phyloP scores from a whole-genome alignment of 2,113 vertebrate genomes.

The Ceyx margarethae region DNA sequence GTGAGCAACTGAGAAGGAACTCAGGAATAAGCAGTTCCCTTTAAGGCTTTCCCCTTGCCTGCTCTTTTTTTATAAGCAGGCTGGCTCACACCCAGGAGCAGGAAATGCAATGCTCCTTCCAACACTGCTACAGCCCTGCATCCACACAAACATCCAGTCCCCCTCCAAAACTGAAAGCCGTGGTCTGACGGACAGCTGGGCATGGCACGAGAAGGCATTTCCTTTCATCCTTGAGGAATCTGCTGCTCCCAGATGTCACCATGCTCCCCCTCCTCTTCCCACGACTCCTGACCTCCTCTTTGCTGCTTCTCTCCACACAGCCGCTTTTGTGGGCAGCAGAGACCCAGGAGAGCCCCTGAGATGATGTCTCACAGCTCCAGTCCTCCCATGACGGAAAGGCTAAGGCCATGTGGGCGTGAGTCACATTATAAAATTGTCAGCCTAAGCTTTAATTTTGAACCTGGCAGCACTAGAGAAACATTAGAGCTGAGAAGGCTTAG shows the following conservation, averaged over 20 bases:
- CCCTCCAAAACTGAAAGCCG: background rate
- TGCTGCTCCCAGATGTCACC: background rate
- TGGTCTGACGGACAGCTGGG: background rate
- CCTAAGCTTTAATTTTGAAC: background rate
- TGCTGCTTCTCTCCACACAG: background rate
- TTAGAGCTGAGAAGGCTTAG: background rate
- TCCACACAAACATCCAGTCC: background rate
- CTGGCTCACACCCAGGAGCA: constrained; percentile 29
- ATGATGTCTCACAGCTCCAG: background rate
- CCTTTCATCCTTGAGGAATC: constrained; percentile 22
- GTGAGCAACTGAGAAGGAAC: constrained; percentile 17
- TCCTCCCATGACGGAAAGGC: background rate
- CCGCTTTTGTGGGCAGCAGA: rapidly evolving
- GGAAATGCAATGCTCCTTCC: constrained; percentile 37
- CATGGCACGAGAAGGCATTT: background rate
- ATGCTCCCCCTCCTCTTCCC: background rate
- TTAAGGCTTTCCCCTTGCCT: constrained; percentile 11
- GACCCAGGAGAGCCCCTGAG: background rate
- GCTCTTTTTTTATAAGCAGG: background rate
- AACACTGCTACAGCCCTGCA: background rate
- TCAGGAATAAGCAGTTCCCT: constrained; percentile 21
- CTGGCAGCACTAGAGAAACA: background rate
- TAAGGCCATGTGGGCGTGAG: background rate
- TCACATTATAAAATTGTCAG: background rate
- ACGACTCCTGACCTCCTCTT: constrained; percentile 42